A percentile compares a stretch with the other conserved stretches of the same genome.
These are phyloP conservation scores for Hypotaenidia philippensis DNA, from an alignment of 2,797 vertebrate genomes.

Conservation along the genomic window DNA sequence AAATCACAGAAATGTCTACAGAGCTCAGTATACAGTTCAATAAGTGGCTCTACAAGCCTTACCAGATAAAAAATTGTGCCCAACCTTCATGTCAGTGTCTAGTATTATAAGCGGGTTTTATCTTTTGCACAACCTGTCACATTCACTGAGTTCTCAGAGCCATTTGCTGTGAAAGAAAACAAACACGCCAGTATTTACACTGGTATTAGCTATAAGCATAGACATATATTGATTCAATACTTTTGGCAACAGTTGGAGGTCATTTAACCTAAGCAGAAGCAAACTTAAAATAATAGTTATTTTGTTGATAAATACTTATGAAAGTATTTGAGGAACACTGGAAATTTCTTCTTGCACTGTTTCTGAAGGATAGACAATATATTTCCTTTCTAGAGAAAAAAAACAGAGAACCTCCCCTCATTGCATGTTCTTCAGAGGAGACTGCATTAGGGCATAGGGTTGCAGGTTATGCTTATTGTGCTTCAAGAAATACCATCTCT, in stretches of 20 bases:
- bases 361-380: neutral
- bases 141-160: neutral
- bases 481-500: neutral
- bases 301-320: neutral
- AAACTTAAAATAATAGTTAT: neutral
- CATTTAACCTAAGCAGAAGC: neutral
- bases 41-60: neutral
- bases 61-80: neutral
- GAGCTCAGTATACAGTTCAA: neutral
- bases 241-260: neutral
- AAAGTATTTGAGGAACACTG: neutral
- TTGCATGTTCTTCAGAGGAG: neutral
- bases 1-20: accelerated
- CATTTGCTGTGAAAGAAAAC: neutral
- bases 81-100: neutral
- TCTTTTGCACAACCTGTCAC: neutral
- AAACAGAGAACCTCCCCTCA: neutral
- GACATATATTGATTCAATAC: neutral
- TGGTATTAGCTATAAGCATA: neutral
- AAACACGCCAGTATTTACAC: accelerated
- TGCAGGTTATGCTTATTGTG: neutral
- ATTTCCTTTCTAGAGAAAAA: neutral
- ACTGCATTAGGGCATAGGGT: accelerated
- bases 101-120: neutral
- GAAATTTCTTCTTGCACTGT: neutral